Base-by-base conservation (phyloP, 2,888 invertebrate species). In the Chesias legatella region DNA sequence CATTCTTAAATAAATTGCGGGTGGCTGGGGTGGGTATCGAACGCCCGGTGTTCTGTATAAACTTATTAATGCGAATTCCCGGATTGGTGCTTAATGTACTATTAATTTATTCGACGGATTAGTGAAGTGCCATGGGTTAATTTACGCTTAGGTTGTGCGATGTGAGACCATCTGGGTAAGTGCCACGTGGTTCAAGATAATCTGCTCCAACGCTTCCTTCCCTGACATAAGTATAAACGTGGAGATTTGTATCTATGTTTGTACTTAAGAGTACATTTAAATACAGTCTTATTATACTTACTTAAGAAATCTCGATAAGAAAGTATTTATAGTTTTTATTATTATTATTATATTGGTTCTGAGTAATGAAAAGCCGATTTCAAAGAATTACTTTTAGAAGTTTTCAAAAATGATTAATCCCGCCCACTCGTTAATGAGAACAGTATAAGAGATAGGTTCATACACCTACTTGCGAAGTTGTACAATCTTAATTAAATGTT, bases 1-100 rank as follows among this genome's bases (percentile, higher is more conserved):
- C 86, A 88, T 88, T 82, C 83, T 86, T 85, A 86, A 86, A 86
- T 86, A 86, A 88, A 86, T 86, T 84, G 79, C 67, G 76, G 74
- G 73, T 48, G 74, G 65, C 41, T 63, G 67, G 78, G 78, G 73
- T 60, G 72, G 67, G 43, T 56, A 67, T 64, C 68, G 72, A 71
- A 63, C 62, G 55, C 60, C 51, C 60, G 51, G 53, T 58, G 61
- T 60, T 48, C 73, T 75, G 67, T 68, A 72, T 66, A 79, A 80
- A 81, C 83, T 80, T 84, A 82, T 82, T 81, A 83, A 82, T 80
- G 79, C 79, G 69, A 59, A 60, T 63, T 66, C 61, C 56, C 48
- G 63, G 71, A 79, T 77, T 76, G 74, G 68, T 76, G 77, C 67
- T 73, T 78, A 76, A 80, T 83, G 76, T 82, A 75, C 65, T 73